Evolutionary conservation across 2,113 vertebrate genomes (phyloP), one percentile per base, ranked within the genome.

Genomic region (Heloderma charlesbogerti): DNA sequence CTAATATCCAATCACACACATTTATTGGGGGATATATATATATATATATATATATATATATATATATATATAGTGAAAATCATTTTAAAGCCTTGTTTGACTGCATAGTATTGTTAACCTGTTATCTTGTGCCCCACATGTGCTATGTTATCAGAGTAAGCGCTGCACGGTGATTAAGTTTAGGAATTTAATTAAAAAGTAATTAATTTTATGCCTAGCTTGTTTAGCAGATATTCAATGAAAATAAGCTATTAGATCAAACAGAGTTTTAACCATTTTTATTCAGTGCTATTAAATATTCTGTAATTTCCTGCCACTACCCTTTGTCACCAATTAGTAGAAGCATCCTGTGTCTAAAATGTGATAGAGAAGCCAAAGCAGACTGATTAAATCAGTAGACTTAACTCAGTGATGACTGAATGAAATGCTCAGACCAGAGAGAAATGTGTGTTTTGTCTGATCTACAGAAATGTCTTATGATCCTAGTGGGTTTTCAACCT

Each of bases 121-220:
- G 71, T 87, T 87, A 90, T 87, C 51, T 82, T 43, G 0, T 84
- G 84, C 89, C 40, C 71, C 88, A 63, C 77, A 27, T 85, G 66
- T 84, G 48, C n/a, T 85, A 51, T 57, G 54, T 67, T 89, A 80
- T 88, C 54, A 75, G 57, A 90, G 20, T 81, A 37, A 86, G 29
- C 10, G 34, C 22, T 90, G 57, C 83, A 54, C 45, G 37, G 31
- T 22, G 20, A 90, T 90, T 87, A 81, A 63, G 7, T 90, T 90
- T 67, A 87, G 60, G 16, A 90, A 87, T 82, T 43, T 87, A 92
- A 90, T 91, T 89, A 93, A 95, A 89, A 90, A 71, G 6, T 82
- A 87, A 85, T 77, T 92, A 51, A 87, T 90, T 92, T 91, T 88
- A 85, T 85, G 43, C 43, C 45, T 40, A 88, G 34, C 54, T 89